A percentile compares a stretch with the other conserved stretches of the same genome.
These are phyloP conservation scores for Bubalus kerabau DNA, from an alignment of 2,113 vertebrate species.

Conservation along the genomic window DNA sequence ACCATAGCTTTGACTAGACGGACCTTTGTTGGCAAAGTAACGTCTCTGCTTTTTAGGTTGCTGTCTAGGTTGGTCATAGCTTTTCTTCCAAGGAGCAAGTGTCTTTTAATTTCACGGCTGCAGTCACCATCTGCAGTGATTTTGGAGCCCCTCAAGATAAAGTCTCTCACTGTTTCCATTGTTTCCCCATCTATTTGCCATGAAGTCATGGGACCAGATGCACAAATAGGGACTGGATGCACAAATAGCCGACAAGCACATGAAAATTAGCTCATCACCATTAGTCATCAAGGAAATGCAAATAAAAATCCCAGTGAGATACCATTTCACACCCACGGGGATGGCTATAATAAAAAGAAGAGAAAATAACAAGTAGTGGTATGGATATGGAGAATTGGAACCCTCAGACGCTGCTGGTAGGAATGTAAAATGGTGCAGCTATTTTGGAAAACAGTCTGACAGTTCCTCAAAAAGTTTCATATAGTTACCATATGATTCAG, in stretches of 20 bases:
- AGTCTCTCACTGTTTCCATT: background rate
- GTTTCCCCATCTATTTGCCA: background rate
- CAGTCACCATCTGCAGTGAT: background rate
- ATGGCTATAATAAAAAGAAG: background rate
- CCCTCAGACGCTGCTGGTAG: background rate
- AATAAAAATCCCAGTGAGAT: background rate
- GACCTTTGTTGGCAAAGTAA: background rate
- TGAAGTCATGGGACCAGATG: background rate
- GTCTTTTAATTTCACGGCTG: background rate
- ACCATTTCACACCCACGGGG: background rate
- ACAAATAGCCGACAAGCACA: background rate
- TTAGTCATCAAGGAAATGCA: background rate
- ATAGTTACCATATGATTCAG: background rate
- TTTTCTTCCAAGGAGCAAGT: background rate
- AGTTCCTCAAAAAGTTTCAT: background rate
- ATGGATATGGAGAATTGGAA: background rate
- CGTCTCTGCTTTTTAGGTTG: background rate
- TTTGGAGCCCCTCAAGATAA: background rate
- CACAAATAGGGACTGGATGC: background rate
- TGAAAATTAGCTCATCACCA: background rate
- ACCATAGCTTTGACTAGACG: background rate
- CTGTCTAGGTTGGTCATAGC: background rate
- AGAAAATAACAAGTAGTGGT: background rate
- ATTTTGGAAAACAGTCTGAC: background rate
- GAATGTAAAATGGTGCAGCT: background rate